Conservation (phyloP, 2,888 invertebrate species). For the Trissoscelio sp. region DNA sequence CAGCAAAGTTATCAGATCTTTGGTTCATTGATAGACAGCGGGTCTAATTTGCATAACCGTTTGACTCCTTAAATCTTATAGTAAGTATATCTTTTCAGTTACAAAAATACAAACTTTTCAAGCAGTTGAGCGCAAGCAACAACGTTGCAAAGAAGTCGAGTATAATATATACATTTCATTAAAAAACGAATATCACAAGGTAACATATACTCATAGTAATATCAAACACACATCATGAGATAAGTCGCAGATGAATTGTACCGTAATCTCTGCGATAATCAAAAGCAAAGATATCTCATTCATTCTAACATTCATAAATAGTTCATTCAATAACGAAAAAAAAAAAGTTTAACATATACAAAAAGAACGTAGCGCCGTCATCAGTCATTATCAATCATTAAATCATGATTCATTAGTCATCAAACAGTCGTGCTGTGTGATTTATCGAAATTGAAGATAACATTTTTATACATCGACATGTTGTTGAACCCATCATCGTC, state of each 20-base stretch:
- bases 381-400: no score
- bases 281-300: background rate
- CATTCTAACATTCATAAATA: background rate
- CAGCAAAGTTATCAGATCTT: constrained; percentile 30
- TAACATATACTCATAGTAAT: constrained; percentile 1
- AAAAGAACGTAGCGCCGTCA: background rate
- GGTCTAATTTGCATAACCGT: constrained; percentile 32
- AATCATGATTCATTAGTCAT: background rate
- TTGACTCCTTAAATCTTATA: constrained; percentile 25
- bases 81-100: background rate
- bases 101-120: constrained; percentile 8
- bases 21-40: constrained; percentile 18
- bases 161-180: constrained; percentile 19
- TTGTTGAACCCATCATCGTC: constrained; percentile 42
- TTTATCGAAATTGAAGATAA: constrained; percentile 37
- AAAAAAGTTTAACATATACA: background rate
- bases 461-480: constrained; percentile 9
- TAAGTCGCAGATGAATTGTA: background rate
- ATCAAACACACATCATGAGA: constrained; percentile 25
- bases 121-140: background rate
- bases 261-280: background rate
- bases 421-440: constrained; percentile 54
- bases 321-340: background rate
- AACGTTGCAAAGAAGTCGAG: background rate
- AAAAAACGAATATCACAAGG: constrained; percentile 9